A percentile compares a stretch with the other conserved stretches of the same genome.
These are phyloP conservation scores for Promerops cafer DNA, from an alignment of 2,113 vertebrate species.

Conservation along the genomic window DNA sequence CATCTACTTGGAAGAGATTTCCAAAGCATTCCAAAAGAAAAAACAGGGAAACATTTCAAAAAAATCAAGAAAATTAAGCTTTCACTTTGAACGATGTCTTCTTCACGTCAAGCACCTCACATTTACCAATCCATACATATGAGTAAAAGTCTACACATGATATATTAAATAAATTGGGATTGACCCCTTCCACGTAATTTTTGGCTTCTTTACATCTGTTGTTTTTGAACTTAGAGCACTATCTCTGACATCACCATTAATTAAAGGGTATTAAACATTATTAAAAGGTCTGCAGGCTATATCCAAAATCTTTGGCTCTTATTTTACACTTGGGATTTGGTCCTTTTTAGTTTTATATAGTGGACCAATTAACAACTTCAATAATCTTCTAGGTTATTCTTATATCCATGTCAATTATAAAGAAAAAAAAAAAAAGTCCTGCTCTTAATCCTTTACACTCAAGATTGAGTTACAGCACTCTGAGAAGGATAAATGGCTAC, in stretches of 20 bases:
- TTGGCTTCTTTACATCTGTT: neutral
- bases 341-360: neutral
- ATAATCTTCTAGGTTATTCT: neutral
- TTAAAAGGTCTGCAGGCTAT: neutral
- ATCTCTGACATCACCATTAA: neutral
- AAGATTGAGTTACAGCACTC: neutral
- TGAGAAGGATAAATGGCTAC: neutral
- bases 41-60: neutral
- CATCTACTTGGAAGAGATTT: neutral
- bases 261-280: neutral
- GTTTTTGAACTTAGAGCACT: neutral
- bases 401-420: neutral
- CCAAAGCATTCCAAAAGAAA: neutral
- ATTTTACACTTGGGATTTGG: neutral
- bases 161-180: neutral
- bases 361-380: neutral
- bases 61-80: neutral
- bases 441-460: neutral
- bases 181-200: neutral
- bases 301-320: neutral
- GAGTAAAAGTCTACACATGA: neutral
- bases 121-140: neutral
- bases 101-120: neutral
- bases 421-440: neutral
- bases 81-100: fast-evolving